These are phyloP conservation scores for Agelaius phoeniceus DNA, from an alignment of 2,113 vertebrate genomes.

Conservation along the genomic window DNA sequence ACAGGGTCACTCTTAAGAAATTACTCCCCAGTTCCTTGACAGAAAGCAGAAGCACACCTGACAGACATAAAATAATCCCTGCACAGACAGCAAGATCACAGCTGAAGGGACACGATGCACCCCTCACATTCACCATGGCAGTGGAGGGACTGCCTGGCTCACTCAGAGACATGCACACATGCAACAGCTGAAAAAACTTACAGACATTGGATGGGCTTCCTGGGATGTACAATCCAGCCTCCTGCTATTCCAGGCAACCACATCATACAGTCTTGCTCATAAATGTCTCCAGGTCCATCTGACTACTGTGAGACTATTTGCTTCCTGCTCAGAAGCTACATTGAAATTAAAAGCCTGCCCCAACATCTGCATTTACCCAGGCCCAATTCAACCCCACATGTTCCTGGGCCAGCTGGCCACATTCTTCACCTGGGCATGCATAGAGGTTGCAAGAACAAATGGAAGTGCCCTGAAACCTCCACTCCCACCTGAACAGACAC, in stretches of 20 bases:
- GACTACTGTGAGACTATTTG: neutral
- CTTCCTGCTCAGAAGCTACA: neutral
- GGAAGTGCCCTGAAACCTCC: neutral
- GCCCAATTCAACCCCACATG: neutral
- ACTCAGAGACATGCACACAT: accelerated
- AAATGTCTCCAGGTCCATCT: neutral
- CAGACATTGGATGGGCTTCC: neutral
- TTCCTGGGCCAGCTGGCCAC: neutral
- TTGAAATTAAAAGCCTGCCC: neutral
- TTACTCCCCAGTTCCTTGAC: neutral
- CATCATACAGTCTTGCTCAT: neutral
- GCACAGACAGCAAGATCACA: neutral
- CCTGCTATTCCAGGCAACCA: conserved; percentile 24
- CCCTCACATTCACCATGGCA: neutral
- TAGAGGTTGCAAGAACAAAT: neutral
- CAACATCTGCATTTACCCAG: neutral
- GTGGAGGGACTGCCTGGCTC: neutral
- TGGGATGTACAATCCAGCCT: neutral
- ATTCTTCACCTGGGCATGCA: accelerated
- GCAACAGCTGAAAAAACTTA: conserved; percentile 33
- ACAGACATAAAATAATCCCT: neutral
- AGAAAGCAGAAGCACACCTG: neutral
- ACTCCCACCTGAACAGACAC: neutral
- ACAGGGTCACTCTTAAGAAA: neutral
- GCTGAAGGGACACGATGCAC: accelerated